A percentile compares a stretch with the other conserved stretches of the same genome.
Evolutionary conservation across 2,888 invertebrate species (phyloP).

Genomic region (Sepiola atlantica): DNA sequence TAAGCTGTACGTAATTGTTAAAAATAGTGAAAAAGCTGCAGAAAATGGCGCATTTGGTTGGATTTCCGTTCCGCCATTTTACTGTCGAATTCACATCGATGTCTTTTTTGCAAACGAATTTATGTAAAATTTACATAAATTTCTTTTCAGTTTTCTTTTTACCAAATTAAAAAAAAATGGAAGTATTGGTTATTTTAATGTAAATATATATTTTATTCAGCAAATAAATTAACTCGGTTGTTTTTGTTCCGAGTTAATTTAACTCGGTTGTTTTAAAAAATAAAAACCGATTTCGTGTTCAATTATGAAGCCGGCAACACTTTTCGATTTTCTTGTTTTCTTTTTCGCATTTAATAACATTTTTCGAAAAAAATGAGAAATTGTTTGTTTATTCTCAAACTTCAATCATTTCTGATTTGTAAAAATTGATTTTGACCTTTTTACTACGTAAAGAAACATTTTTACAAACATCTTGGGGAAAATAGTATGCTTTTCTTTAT

Average conservation of each 20-base stretch:
- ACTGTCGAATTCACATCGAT: not conserved
- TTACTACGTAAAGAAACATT: not conserved
- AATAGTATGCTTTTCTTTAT: too few relatives aligned
- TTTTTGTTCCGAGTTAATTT: not conserved
- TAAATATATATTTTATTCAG: not conserved
- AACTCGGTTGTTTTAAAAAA: not conserved
- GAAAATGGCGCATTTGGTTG: slow-evolving; percentile 39
- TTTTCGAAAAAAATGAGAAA: not conserved
- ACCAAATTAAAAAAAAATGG: not conserved
- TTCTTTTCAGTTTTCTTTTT: not conserved
- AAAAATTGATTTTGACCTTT: too few relatives aligned
- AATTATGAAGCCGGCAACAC: slow-evolving; percentile 38
- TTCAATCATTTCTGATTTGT: not conserved
- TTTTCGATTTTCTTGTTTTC: slow-evolving; percentile 34
- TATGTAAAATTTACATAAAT: not conserved
- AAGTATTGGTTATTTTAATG: not conserved
- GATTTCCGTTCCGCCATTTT: slow-evolving; percentile 46
- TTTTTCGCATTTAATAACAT: not conserved
- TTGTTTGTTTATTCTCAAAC: too few relatives aligned
- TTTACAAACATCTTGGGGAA: not conserved
- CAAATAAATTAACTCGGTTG: not conserved
- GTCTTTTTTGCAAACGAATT: not conserved
- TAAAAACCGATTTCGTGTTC: slow-evolving; percentile 36
- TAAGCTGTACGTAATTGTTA: not conserved
- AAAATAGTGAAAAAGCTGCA: not conserved